Base-by-base conservation (phyloP, 2,113 vertebrate genomes). In the Empidonax alnorum region DNA sequence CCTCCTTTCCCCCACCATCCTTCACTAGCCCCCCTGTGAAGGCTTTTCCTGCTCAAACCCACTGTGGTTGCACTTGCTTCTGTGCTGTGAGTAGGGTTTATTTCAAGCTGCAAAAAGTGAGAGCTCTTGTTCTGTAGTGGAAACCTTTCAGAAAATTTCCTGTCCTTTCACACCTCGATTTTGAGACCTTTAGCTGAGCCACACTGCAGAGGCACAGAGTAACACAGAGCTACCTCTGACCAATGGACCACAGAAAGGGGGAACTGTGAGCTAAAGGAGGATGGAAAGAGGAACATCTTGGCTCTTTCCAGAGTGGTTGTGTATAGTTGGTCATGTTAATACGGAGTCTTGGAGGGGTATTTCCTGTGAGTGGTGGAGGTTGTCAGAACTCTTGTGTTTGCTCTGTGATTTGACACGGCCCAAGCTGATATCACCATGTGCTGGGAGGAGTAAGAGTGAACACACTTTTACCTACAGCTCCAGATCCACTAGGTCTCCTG, bases 91-190 rank as follows among this genome's bases (percentile, higher is more conserved):
- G 31, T 62, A 15, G 42, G 27, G 50, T 84, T 95, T 93, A 72
- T 90, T 92, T 93, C 56, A 72, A 84, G 86, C 49, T 95, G 80
- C 89, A 90, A 39, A 93, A 96, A 95, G 95, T 95, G 96, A 97
- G 91, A 97, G 94, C 95, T 93, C 56, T 75, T 63, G 59, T 41
- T 85, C 68, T 86, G 33, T 41, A 52, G 89, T 89, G 95, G 95
- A 96, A 97, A 94, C 17, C 71, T 81, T 65, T 78, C 71, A 75
- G 4, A 84, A 65, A 41, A n/a, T 73, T 89, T 92, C 88, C 89
- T 84, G 80, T 87, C 33, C 21, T 53, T 78, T 94, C 49, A 39
- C 92, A 58, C 85, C 53, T 83, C 8, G 3, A 3, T n/a, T 49
- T 49, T n/a, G 30, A 90, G n/a, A 73, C 50, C 66, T 67, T 69